These are phyloP conservation scores for Charina bottae DNA, from an alignment of 2,113 vertebrate genomes.

Conservation along the genomic window DNA sequence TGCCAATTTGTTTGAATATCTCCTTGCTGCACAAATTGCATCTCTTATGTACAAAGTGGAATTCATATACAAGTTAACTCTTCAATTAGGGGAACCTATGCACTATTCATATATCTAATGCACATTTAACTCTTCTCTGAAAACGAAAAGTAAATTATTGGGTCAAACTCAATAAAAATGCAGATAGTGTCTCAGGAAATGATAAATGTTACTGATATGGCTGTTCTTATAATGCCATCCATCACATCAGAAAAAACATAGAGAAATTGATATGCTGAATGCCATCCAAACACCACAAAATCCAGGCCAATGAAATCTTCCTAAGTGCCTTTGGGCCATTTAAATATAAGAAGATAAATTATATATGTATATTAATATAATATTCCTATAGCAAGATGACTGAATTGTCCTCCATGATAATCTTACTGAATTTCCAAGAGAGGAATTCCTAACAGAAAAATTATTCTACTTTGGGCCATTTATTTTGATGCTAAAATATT, in stretches of 20 bases:
- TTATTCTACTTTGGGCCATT: not conserved
- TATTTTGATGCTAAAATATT: not conserved
- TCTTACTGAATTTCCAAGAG: not conserved
- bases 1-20: constrained; percentile 61
- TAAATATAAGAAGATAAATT: not conserved
- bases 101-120: not conserved
- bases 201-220: constrained; percentile 4
- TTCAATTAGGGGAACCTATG: constrained; percentile 27
- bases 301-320: not conserved
- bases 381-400: not conserved
- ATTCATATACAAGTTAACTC: constrained; percentile 44
- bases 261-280: not conserved
- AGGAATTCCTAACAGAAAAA: not conserved
- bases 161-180: constrained; percentile 24
- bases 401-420: not conserved
- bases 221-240: not conserved
- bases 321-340: not conserved
- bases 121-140: constrained; percentile 2
- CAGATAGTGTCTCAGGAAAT: constrained; percentile 31
- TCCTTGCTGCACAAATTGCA: not conserved
- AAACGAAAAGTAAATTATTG: constrained; percentile 10
- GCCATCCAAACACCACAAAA: constrained; percentile 15
- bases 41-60: constrained; percentile 39
- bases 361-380: not conserved
- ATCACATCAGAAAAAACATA: not conserved